A percentile compares a stretch with the other conserved stretches of the same genome.
These are phyloP conservation scores for Teinopalpus imperialis DNA, from an alignment of 2,888 invertebrate genomes.

Conservation along the genomic window DNA sequence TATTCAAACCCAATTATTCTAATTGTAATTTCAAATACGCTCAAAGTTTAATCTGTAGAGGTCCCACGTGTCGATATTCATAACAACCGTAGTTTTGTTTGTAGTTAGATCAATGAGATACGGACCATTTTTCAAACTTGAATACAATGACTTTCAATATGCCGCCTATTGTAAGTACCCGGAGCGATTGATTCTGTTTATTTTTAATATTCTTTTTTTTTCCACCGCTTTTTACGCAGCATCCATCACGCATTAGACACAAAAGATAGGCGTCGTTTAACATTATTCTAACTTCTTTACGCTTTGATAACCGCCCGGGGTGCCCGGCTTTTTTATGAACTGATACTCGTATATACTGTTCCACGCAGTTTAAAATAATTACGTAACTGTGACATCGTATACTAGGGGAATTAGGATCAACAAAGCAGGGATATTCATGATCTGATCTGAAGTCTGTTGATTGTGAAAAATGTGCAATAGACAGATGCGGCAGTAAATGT, in stretches of 20 bases:
- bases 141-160: constrained; percentile 53
- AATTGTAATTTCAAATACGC: not conserved
- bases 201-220: constrained; percentile 55
- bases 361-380: constrained; percentile 54
- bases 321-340: constrained; percentile 45
- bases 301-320: constrained; percentile 72
- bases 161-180: constrained; percentile 54
- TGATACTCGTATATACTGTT: constrained; percentile 30
- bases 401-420: constrained; percentile 48
- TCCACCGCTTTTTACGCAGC: constrained; percentile 63
- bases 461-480: constrained; percentile 46
- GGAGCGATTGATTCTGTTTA: constrained; percentile 57
- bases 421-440: constrained; percentile 50
- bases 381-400: constrained; percentile 45
- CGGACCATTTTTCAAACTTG: constrained; percentile 57
- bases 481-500: constrained; percentile 63
- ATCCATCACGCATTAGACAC: constrained; percentile 74
- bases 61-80: constrained; percentile 53
- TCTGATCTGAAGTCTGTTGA: constrained; percentile 35
- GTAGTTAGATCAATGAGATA: constrained; percentile 50
- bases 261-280: constrained; percentile 79
- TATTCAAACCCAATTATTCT: too few species aligned
- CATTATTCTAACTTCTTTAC: constrained; percentile 81
- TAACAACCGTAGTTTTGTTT: constrained; percentile 62
- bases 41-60: constrained; percentile 26